Evolutionary conservation across 2,113 vertebrate species (phyloP).

Genomic region (Gadus macrocephalus): DNA sequence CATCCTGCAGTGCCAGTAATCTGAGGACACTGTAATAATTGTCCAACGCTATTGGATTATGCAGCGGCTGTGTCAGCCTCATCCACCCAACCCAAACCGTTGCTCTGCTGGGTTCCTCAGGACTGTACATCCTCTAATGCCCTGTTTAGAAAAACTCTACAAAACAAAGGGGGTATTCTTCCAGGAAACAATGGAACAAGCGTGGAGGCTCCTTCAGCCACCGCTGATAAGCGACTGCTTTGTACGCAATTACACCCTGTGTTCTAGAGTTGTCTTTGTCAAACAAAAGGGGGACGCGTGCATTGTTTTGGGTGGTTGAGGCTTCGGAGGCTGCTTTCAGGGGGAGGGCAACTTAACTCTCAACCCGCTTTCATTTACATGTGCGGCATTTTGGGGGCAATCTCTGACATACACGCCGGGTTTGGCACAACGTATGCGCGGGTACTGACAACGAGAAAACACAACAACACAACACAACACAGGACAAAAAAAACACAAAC

Average conservation of each 20-base stretch:
- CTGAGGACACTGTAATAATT: neutral
- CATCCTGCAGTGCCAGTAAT: too few relatives aligned
- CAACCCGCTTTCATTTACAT: constrained; percentile 45
- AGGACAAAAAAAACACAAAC: neutral
- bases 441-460: constrained; percentile 48
- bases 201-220: constrained; percentile 17
- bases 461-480: constrained; percentile 15
- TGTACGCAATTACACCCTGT: constrained; percentile 40
- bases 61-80: neutral
- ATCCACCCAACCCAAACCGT: constrained; percentile 6
- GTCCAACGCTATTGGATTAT: neutral
- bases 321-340: constrained; percentile 64
- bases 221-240: constrained; percentile 46
- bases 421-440: constrained; percentile 37
- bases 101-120: neutral
- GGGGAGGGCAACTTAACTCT: constrained; percentile 62
- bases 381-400: constrained; percentile 56
- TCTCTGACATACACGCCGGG: constrained; percentile 56
- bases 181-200: constrained; percentile 43
- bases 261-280: constrained; percentile 55
- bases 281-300: constrained; percentile 36
- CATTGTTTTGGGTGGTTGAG: constrained; percentile 65
- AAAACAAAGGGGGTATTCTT: constrained; percentile 11
- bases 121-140: constrained; percentile 35
- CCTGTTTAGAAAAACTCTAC: constrained; percentile 43